These are phyloP conservation scores for Pipistrellus pygmaeus DNA, from an alignment of 2,797 vertebrate genomes.

Conservation along the genomic window DNA sequence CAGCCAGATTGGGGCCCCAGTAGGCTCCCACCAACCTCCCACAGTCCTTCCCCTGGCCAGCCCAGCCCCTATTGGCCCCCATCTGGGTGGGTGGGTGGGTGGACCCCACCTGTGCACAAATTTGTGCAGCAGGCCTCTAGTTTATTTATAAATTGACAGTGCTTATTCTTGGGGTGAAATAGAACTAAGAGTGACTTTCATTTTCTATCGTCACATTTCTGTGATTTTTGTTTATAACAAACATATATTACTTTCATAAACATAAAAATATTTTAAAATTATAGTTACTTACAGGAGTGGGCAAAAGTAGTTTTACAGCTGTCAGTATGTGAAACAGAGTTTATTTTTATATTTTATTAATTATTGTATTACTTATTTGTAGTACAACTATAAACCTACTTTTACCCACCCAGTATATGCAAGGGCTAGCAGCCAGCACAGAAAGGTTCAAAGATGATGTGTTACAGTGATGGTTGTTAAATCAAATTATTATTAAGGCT, in stretches of 20 bases:
- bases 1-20: too few species aligned
- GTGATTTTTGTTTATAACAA: slow-evolving; percentile 8
- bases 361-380: neutral
- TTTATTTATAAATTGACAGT: neutral
- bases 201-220: neutral
- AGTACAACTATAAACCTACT: neutral
- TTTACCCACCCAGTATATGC: too few species aligned
- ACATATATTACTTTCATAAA: slow-evolving; percentile 17
- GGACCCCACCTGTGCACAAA: too few species aligned
- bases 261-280: neutral
- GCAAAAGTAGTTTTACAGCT: neutral
- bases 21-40: too few species aligned
- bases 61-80: too few species aligned
- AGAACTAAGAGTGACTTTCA: neutral
- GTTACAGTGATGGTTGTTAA: neutral
- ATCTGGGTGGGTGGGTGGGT: too few species aligned
- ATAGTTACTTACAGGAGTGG: neutral
- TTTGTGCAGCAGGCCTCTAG: too few species aligned
- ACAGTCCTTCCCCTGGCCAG: too few species aligned
- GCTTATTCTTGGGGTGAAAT: neutral
- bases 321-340: neutral
- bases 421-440: neutral
- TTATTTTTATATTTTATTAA: neutral
- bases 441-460: neutral
- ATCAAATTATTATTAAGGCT: neutral